A percentile compares a stretch with the other conserved stretches of the same genome.
phyloP scores from a whole-genome alignment of 2,113 vertebrate genomes.

The Lontra canadensis region DNA sequence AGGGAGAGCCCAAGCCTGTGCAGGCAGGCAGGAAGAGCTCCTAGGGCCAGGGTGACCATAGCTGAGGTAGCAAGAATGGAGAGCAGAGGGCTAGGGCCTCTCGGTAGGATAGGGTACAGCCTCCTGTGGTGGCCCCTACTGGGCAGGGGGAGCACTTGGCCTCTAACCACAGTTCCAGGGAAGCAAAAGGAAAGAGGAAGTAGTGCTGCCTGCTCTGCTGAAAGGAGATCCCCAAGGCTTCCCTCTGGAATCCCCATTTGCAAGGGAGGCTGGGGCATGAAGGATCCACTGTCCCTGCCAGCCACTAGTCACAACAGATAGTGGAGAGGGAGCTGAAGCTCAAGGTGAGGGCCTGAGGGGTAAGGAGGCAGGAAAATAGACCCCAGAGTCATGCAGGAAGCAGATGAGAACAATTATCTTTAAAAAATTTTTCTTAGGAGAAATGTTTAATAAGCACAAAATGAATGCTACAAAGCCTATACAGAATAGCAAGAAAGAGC shows the following conservation, averaged over 20 bases:
- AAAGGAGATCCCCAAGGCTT: neutral
- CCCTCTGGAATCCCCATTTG: neutral
- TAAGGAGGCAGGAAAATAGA: neutral
- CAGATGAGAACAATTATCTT: neutral
- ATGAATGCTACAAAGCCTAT: neutral
- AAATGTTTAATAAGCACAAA: constrained; percentile 31
- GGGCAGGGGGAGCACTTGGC: neutral
- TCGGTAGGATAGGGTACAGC: neutral
- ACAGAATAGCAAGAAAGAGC: neutral
- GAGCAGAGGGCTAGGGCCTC: neutral
- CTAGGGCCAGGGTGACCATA: neutral
- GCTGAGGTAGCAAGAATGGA: neutral
- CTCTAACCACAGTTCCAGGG: constrained; percentile 26
- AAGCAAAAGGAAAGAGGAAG: constrained; percentile 51
- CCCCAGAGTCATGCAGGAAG: neutral
- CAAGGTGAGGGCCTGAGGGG: neutral
- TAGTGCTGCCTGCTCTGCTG: neutral
- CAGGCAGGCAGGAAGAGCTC: neutral
- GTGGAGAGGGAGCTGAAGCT: constrained; percentile 4
- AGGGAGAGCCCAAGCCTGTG: neutral
- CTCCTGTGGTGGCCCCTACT: neutral
- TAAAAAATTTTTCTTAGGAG: neutral
- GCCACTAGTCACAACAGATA: neutral
- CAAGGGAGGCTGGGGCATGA: neutral
- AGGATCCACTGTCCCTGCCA: neutral